phyloP scores from a whole-genome alignment of 2,888 invertebrate genomes.

The Camptogramma bilineatum region DNA sequence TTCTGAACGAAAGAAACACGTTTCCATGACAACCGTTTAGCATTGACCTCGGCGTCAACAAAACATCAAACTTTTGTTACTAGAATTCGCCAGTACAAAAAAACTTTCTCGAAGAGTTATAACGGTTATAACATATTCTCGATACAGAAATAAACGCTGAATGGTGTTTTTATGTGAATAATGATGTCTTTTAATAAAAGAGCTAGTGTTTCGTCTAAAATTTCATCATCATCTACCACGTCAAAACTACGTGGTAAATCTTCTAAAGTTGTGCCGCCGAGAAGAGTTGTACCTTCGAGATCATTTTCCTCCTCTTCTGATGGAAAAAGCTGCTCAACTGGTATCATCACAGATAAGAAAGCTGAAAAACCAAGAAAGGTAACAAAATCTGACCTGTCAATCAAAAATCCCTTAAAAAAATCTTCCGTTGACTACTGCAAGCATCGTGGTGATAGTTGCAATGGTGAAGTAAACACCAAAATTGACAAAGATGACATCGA shows the following conservation, averaged over 20 bases:
- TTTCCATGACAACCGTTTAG: conserved; percentile 47
- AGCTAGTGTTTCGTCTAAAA: conserved; percentile 33
- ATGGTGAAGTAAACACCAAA: not conserved
- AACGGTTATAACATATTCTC: no score
- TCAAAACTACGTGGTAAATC: conserved; percentile 35
- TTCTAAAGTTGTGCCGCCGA: conserved; percentile 49
- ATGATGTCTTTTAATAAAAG: conserved; percentile 33
- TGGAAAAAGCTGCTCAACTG: conserved; percentile 61
- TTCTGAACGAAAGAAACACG: conserved; percentile 23
- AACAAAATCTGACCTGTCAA: conserved; percentile 64
- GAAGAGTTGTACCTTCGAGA: conserved; percentile 60
- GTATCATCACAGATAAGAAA: conserved; percentile 45
- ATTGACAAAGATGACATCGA: conserved; percentile 17
- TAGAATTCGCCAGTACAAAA: no score
- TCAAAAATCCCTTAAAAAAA: conserved; percentile 44
- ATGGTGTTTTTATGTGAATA: conserved; percentile 18
- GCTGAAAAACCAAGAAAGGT: conserved; percentile 56
- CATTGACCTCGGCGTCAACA: no score
- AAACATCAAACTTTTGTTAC: not conserved
- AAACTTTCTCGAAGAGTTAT: no score
- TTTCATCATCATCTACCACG: conserved; percentile 34
- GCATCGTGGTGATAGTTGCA: conserved; percentile 62
- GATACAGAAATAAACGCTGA: not conserved
- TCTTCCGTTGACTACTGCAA: conserved; percentile 49
- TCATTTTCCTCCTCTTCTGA: conserved; percentile 46